Evolutionary conservation across 2,797 vertebrate species (phyloP).

Genomic region (Pogonophryne albipinna): DNA sequence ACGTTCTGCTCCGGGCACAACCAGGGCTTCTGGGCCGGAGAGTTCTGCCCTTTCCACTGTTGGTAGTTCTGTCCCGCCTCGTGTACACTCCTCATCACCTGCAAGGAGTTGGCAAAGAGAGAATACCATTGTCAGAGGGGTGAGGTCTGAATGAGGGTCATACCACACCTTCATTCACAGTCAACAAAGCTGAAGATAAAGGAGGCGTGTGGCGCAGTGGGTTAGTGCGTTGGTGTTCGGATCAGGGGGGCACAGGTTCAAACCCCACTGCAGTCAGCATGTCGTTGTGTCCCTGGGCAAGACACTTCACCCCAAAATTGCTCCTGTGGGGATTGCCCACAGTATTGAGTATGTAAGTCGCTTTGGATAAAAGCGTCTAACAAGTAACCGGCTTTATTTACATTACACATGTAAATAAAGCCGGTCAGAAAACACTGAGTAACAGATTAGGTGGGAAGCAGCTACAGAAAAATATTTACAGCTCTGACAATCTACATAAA

Average conservation of each 20-base stretch:
- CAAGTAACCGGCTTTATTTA: too few species aligned
- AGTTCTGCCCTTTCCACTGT: conserved; percentile 83
- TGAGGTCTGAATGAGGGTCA: neutral
- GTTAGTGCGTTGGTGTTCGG: too few species aligned
- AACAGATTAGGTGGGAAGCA: conserved; percentile 9
- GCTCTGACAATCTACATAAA: neutral
- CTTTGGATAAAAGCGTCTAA: too few species aligned
- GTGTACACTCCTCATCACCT: conserved; percentile 86
- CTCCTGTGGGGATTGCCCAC: too few species aligned
- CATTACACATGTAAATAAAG: neutral
- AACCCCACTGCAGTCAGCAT: too few species aligned
- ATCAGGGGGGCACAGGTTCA: too few species aligned
- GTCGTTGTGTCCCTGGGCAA: too few species aligned
- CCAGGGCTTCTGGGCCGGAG: conserved; percentile 84
- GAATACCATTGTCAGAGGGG: conserved; percentile 12
- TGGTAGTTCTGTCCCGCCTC: conserved; percentile 84
- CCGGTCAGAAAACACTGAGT: neutral
- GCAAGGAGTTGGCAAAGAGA: conserved; percentile 26
- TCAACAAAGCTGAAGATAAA: conserved; percentile 45
- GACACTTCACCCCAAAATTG: too few species aligned
- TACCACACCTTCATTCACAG: conserved; percentile 42
- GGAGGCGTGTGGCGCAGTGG: too few species aligned
- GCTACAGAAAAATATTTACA: neutral
- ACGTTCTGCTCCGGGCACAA: conserved; percentile 83
- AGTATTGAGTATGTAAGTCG: too few species aligned